A percentile compares a stretch with the other conserved stretches of the same genome.
Conservation (phyloP, 2,797 vertebrate genomes). For the Acrossocheilus fasciatus region DNA sequence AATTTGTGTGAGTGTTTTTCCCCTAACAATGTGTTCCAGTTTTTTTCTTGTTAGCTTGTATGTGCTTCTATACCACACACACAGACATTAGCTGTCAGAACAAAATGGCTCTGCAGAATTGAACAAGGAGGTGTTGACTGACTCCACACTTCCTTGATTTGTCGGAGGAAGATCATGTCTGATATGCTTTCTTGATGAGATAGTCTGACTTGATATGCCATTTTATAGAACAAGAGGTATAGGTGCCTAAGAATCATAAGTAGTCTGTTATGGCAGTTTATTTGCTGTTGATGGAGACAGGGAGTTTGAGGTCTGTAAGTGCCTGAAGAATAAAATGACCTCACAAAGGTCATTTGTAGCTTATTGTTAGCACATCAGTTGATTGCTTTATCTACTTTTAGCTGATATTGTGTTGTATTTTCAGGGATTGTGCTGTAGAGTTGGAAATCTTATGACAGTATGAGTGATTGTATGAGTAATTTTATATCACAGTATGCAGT, state of each 20-base stretch:
- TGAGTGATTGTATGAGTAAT: not conserved
- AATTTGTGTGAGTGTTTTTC: not conserved
- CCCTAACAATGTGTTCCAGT: not conserved
- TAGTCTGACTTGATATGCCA: not conserved
- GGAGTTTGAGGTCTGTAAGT: not conserved
- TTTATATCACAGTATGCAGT: not conserved
- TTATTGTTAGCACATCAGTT: constrained; percentile 7
- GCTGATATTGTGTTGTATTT: not conserved
- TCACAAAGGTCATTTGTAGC: not conserved
- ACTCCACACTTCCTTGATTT: constrained; percentile 24
- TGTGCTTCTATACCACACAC: not conserved
- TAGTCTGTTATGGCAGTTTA: not conserved
- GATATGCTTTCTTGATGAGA: not conserved
- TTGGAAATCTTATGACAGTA: not conserved
- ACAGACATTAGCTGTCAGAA: not conserved
- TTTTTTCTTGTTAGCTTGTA: not conserved
- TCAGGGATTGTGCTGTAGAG: not conserved
- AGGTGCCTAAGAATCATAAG: not conserved
- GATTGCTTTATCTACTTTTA: constrained; percentile 4
- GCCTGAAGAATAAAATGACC: not conserved
- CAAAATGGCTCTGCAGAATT: constrained; percentile 8
- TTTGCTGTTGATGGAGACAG: not conserved
- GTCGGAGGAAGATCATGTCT: not conserved
- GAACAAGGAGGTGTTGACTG: constrained; percentile 18
- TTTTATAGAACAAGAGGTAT: constrained; percentile 1